Conservation (phyloP, 2,888 invertebrate genomes). For the Nymphalis c-album region DNA sequence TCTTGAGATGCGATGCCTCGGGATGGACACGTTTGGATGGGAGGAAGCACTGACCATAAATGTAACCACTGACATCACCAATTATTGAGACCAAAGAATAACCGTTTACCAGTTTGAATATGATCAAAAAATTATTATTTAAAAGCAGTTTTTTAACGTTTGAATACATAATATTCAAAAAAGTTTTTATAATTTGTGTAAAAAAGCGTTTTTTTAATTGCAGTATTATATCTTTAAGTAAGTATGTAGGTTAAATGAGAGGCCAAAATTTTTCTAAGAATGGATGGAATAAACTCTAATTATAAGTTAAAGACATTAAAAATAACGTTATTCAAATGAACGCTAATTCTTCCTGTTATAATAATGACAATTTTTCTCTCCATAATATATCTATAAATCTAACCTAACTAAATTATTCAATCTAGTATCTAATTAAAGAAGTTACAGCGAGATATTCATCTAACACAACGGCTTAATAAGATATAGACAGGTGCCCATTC, state of each 20-base stretch:
- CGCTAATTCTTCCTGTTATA: too few relatives aligned
- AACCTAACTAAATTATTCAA: neutral
- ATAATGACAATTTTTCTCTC: too few relatives aligned
- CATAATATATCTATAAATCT: too few relatives aligned
- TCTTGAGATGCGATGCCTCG: slow-evolving; percentile 42
- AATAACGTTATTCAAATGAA: too few relatives aligned
- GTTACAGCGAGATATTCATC: slow-evolving; percentile 1
- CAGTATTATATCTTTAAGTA: too few relatives aligned
- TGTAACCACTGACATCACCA: neutral
- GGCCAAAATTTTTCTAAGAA: too few relatives aligned
- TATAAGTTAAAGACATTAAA: too few relatives aligned
- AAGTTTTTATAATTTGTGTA: too few relatives aligned
- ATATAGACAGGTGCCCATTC: slow-evolving; percentile 25
- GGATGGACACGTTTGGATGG: slow-evolving; percentile 44
- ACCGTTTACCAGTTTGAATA: neutral
- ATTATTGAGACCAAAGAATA: slow-evolving; percentile 1
- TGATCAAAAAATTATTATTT: neutral
- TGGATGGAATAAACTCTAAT: too few relatives aligned
- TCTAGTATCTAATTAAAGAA: neutral
- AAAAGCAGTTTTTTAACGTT: neutral
- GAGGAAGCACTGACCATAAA: slow-evolving; percentile 49
- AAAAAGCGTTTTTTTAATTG: too few relatives aligned
- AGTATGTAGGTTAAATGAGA: too few relatives aligned
- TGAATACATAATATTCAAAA: neutral
- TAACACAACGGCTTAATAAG: slow-evolving; percentile 22